Conservation (phyloP, 2,113 vertebrate species). For the Zapus hudsonius region DNA sequence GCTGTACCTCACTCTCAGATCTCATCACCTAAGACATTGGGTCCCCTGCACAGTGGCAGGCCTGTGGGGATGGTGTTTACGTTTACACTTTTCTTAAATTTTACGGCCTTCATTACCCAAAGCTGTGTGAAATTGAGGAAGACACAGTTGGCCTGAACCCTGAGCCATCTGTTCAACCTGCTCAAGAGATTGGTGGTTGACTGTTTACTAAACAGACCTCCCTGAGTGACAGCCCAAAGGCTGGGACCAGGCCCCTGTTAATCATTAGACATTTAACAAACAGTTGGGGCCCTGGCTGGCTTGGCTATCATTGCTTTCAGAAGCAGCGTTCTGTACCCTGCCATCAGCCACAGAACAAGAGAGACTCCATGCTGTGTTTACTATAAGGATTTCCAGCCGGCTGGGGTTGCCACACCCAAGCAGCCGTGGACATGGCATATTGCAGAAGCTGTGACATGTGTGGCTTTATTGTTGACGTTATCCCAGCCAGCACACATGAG, state of each 20-base stretch:
- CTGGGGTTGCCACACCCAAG: background rate
- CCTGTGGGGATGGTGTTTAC: background rate
- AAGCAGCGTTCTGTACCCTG: conserved; percentile 38
- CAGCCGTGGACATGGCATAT: background rate
- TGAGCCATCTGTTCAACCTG: conserved; percentile 73
- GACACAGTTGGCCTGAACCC: conserved; percentile 64
- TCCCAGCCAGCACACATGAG: conserved; percentile 66
- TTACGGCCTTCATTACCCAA: conserved; percentile 64
- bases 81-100: conserved; percentile 54
- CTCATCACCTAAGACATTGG: background rate
- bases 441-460: conserved; percentile 56
- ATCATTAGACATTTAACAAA: conserved; percentile 73
- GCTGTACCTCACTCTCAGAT: background rate
- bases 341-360: conserved; percentile 1
- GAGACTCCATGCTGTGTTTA: background rate
- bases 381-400: conserved; percentile 53
- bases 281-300: conserved; percentile 41
- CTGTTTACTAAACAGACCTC: conserved; percentile 77
- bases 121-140: conserved; percentile 63
- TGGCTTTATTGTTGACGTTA: conserved; percentile 71
- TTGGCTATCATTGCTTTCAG: conserved; percentile 63
- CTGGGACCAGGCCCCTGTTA: conserved; percentile 50
- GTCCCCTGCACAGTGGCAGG: background rate
- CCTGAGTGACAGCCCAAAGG: conserved; percentile 51
- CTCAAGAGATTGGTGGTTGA: conserved; percentile 69